These are phyloP conservation scores for Talpa occidentalis DNA, from an alignment of 2,113 vertebrate genomes.

Conservation along the genomic window DNA sequence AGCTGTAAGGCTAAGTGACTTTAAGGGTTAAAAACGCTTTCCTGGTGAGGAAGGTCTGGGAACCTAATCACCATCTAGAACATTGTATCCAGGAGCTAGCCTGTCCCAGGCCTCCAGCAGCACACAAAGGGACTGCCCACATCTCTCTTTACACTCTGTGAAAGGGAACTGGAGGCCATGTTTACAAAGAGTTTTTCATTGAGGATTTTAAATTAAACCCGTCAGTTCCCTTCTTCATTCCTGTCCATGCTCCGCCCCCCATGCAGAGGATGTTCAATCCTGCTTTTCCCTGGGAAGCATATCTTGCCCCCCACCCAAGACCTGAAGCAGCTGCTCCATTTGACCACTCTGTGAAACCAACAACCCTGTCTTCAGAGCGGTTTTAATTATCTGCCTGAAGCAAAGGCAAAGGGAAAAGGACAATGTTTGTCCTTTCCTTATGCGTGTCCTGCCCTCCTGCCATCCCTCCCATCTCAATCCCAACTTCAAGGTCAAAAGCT, in stretches of 20 bases:
- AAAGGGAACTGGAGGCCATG: constrained; percentile 23
- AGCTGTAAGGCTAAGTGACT: constrained; percentile 30
- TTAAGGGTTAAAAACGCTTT: constrained; percentile 64
- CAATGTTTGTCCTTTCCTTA: constrained; percentile 33
- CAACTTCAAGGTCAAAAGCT: constrained; percentile 25
- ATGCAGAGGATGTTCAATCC: neutral
- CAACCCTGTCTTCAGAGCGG: constrained; percentile 18
- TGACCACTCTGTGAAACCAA: constrained; percentile 10
- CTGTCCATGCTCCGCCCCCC: neutral
- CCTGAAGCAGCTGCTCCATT: neutral
- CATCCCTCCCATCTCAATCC: neutral
- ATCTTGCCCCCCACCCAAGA: neutral
- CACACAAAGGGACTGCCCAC: neutral
- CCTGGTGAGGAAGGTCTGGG: constrained; percentile 62
- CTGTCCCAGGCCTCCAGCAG: constrained; percentile 30
- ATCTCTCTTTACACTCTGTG: constrained; percentile 27
- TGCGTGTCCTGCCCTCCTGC: neutral
- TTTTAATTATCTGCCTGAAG: constrained; percentile 45
- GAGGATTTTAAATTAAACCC: constrained; percentile 28
- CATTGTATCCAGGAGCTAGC: constrained; percentile 27
- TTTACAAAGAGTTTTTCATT: constrained; percentile 46
- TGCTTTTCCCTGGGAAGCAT: constrained; percentile 42
- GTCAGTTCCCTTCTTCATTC: constrained; percentile 9
- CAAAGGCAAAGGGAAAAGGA: constrained; percentile 60
- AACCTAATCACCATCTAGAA: constrained; percentile 67